These are phyloP conservation scores for Dasyprocta punctata DNA, from an alignment of 2,113 vertebrate genomes.

Conservation along the genomic window DNA sequence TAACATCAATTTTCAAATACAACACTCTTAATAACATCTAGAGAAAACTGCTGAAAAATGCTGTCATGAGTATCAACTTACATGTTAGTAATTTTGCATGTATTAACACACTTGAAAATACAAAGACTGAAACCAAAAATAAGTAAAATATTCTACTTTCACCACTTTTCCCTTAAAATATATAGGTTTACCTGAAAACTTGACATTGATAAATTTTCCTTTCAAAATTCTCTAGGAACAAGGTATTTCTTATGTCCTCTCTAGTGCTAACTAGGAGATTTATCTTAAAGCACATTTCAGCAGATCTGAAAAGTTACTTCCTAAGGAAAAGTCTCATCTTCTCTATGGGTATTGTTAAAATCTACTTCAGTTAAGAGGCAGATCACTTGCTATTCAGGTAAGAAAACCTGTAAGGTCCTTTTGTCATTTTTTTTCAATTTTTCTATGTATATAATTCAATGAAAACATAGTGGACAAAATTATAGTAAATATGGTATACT, in stretches of 20 bases:
- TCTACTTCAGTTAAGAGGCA: neutral
- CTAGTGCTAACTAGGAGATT: neutral
- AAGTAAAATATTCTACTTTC: neutral
- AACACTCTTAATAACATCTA: neutral
- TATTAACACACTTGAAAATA: too few species aligned
- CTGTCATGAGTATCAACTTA: neutral
- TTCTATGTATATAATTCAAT: neutral
- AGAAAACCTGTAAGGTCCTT: constrained; percentile 3
- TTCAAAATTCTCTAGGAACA: neutral
- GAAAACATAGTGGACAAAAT: neutral
- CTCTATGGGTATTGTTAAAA: neutral
- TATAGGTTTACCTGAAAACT: neutral
- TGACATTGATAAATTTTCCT: neutral
- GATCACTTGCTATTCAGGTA: neutral
- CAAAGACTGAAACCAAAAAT: constrained; percentile 24
- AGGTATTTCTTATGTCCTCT: neutral
- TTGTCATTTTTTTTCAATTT: neutral
- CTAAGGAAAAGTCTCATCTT: neutral
- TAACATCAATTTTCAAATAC: constrained; percentile 9
- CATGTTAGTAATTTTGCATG: neutral
- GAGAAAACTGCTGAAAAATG: constrained; percentile 13
- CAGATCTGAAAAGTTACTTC: neutral
- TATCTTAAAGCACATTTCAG: neutral
- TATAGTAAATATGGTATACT: neutral
- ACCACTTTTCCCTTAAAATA: constrained; percentile 7